These are phyloP conservation scores for Chalcis sispes DNA, from an alignment of 2,888 invertebrate genomes.

Conservation along the genomic window DNA sequence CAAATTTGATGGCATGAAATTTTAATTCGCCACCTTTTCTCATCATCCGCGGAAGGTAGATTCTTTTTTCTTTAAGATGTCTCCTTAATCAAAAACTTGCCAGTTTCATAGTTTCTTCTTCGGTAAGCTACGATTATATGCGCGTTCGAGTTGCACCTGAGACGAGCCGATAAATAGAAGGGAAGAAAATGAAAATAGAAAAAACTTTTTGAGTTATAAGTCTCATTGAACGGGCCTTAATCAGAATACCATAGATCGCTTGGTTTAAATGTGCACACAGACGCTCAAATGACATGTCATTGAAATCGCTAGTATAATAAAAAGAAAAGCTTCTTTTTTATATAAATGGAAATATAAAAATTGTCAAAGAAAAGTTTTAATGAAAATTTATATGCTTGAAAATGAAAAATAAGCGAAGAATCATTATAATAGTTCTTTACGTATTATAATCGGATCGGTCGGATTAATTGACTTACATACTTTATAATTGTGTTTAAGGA, in stretches of 20 bases:
- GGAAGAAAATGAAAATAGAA: neutral
- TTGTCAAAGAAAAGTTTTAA: neutral
- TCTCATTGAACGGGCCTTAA: neutral
- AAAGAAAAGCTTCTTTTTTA: neutral
- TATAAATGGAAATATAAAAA: neutral
- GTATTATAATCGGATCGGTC: too few species aligned
- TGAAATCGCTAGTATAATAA: neutral
- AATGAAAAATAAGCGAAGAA: neutral
- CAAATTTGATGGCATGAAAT: too few species aligned
- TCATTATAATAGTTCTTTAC: too few species aligned
- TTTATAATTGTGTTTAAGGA: too few species aligned
- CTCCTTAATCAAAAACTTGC: slow-evolving; percentile 30
- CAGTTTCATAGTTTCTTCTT: slow-evolving; percentile 8
- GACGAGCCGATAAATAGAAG: neutral
- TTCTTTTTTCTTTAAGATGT: slow-evolving; percentile 5
- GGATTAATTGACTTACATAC: too few species aligned
- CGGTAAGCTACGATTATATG: slow-evolving; percentile 4
- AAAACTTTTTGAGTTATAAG: slow-evolving; percentile 6
- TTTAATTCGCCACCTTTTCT: neutral
- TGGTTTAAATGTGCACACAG: neutral
- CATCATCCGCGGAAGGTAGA: neutral
- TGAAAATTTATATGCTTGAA: too few species aligned
- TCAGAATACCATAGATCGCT: slow-evolving; percentile 1
- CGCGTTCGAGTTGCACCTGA: neutral
- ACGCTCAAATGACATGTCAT: too few species aligned